Percentiles rank a stretch among this genome's conserved stretches.
phyloP scores from a whole-genome alignment of 2,797 vertebrate genomes.

The Triplophysa bombifrons region DNA sequence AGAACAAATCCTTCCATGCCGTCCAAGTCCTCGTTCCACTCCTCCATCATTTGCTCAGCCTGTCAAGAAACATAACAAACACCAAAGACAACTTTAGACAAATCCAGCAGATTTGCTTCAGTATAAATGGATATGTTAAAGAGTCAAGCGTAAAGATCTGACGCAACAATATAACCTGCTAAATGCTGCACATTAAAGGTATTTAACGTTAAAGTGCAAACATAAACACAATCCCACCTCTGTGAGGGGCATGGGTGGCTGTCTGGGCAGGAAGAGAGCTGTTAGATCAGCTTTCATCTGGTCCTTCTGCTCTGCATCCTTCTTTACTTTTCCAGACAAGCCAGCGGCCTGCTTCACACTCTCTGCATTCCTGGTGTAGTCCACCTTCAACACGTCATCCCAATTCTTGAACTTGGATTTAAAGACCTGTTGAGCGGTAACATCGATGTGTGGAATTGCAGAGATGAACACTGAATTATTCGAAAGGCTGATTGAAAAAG shows the following conservation, averaged over 20 bases:
- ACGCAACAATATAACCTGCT: no score
- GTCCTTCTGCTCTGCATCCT: constrained; percentile 89
- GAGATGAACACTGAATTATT: neutral
- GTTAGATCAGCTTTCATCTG: constrained; percentile 98
- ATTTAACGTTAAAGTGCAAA: neutral
- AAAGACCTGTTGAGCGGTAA: constrained; percentile 80
- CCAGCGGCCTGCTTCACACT: constrained; percentile 79
- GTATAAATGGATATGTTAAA: neutral
- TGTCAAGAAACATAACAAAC: constrained; percentile 55
- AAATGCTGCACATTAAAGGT: neutral
- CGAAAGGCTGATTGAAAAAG: neutral
- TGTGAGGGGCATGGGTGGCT: constrained; percentile 88
- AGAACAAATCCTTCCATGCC: constrained; percentile 98
- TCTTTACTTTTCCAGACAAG: constrained; percentile 91
- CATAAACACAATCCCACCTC: constrained; percentile 63
- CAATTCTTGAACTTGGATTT: constrained; percentile 99
- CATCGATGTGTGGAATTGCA: neutral
- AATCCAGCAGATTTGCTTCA: neutral
- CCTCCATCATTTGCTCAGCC: constrained; percentile 97
- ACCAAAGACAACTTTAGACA: neutral
- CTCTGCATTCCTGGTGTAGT: constrained; percentile 94
- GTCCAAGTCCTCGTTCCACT: constrained; percentile 97
- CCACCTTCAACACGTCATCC: constrained; percentile 94
- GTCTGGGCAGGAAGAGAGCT: constrained; percentile 91
- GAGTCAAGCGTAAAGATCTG: no score